These are phyloP conservation scores for Syrphus vitripennis DNA, from an alignment of 2,888 invertebrate species.

Conservation along the genomic window DNA sequence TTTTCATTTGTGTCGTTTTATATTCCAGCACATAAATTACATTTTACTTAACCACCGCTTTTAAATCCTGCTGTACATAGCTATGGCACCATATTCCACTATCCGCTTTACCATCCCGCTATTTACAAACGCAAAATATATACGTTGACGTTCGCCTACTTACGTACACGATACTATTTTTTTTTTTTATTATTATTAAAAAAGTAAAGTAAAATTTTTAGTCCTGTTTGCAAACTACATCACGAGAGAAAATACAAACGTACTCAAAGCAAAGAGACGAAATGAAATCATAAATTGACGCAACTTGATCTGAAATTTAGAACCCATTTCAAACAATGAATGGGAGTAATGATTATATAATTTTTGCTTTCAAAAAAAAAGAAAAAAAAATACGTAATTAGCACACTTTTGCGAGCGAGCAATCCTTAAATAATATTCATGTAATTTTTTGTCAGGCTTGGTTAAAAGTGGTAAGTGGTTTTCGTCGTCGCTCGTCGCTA, in stretches of 20 bases:
- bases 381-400: too few species aligned
- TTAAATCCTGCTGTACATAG: neutral
- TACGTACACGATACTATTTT: neutral
- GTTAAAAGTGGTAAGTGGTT: neutral
- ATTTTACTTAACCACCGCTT: conserved; percentile 25
- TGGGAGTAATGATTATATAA: neutral
- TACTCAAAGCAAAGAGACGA: neutral
- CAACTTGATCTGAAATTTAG: neutral
- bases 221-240: neutral
- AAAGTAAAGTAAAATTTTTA: neutral
- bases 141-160: neutral
- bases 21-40: conserved; percentile 30
- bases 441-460: neutral
- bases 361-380: neutral
- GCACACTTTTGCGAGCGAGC: neutral
- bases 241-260: neutral
- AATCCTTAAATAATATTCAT: neutral
- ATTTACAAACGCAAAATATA: conserved; percentile 3
- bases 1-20: conserved; percentile 47
- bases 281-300: neutral
- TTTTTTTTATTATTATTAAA: neutral
- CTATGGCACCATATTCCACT: neutral
- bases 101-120: neutral
- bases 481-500: too few species aligned
- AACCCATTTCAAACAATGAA: neutral